Evolutionary conservation across 1,140 invertebrate genomes (phyloP), one percentile per base, ranked within the genome.

Genomic region (Lordiphosa stackelbergi): DNA sequence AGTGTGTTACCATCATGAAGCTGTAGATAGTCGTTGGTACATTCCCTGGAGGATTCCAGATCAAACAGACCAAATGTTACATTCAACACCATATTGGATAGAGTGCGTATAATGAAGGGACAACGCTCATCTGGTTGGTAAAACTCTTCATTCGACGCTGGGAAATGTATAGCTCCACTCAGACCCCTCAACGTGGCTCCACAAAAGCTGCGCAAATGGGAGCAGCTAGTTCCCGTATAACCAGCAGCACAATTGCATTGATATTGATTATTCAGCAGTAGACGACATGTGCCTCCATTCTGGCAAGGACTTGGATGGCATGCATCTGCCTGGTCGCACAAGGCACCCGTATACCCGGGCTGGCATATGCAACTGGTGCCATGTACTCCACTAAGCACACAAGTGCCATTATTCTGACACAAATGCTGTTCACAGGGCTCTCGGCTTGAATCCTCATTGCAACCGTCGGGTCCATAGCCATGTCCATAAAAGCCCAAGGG

Each of bases 1-100:
- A 93, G 89, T 51, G 91, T 92, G 57, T 88, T 88, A 2, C 95
- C 95, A 86, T 96, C 95, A 69, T 95, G 92, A 43, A 96, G 92
- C 88, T 94, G 92, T 1, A 95, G 75, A 84, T 91, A 95, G 72
- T 95, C 93, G 48, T 87, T 90, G 11, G 73, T 88, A 77, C 93
- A 96, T 13, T 90, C 88, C 1, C 22, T 5, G 12, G 63, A 62
- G 0, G 73, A 61, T 47, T 79, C 53, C 51, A 97, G 64, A 77
- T 94, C 90, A 75, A 96, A 96, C 62, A 88, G 88, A 35, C 88
- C 91, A 84, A 96, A 95, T 2, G 92, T 95, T 0, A 96, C 86
- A 74, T 95, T 95, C 3, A 97, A 85, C 22, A 96, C 92, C 87
- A 92, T 91, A 1, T 90, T 89, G 2, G 85, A 66, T 11, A 88